Evolutionary conservation across 1,140 invertebrate genomes (phyloP), one percentile per base, ranked within the genome.

Genomic region (Calliphora vicina): DNA sequence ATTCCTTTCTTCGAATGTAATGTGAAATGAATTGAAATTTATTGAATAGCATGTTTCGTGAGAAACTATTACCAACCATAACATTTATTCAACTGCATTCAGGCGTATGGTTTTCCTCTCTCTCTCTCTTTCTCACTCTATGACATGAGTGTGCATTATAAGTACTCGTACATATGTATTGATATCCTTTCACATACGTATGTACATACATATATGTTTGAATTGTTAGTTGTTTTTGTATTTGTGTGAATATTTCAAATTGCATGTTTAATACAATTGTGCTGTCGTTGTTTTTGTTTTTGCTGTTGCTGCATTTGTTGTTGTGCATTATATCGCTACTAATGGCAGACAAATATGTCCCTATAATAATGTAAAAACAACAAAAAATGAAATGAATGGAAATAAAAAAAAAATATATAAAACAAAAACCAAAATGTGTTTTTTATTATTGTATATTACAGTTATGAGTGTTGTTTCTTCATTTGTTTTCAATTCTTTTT

Each of bases 211-310:
- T n/a, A n/a, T n/a, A 57, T n/a, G n/a, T n/a, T n/a, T n/a, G n/a
- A n/a, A n/a, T n/a, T n/a, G n/a, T n/a, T n/a, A n/a, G n/a, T n/a
- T 57, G 45, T 13, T 1, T 57, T n/a, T 57, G 15, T 15, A 57
- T 57, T 57, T n/a, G 15, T 35, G 17, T 17, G 50, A 13, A 25
- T 67, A 67, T 25, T 67, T 67, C n/a, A 20, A 67, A 67, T 67
- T 67, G 61, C 61, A 67, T 67, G 61, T 67, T 67, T 67, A 67
- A 67, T 67, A 67, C 61, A 67, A 67, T 67, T 23, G n/a, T 67
- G 9, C 12, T 67, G 20, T 25, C 12, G 61, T 67, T 2, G 10
- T 25, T 20, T 6, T 9, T 67, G 20, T 23, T 23, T 20, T 23
- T 67, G 20, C 57, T 67, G 1, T 23, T 57, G 12, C n/a, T 57